These are phyloP conservation scores for Nasonovia ribisnigri DNA, from an alignment of 2,888 invertebrate genomes.

Conservation along the genomic window DNA sequence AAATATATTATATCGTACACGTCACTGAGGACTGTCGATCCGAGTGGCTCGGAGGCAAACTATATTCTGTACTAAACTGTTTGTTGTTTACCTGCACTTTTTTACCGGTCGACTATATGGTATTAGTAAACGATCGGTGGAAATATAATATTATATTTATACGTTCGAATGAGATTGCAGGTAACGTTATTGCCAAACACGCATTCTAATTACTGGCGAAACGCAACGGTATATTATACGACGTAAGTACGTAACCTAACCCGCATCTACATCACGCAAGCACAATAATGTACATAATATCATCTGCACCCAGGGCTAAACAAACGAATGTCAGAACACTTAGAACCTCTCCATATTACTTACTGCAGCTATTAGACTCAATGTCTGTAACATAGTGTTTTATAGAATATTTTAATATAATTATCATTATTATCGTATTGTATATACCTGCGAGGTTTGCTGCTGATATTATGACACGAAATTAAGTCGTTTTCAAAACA, in stretches of 20 bases:
- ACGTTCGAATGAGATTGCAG: neutral
- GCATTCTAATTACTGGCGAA: neutral
- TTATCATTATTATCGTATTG: too few species aligned
- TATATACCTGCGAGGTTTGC: too few species aligned
- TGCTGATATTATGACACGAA: too few species aligned
- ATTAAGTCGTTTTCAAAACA: too few species aligned
- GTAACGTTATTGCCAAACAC: neutral
- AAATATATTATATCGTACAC: neutral
- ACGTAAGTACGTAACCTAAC: neutral
- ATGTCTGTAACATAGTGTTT: neutral
- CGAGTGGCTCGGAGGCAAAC: neutral
- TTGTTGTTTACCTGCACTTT: neutral
- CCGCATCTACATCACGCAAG: neutral
- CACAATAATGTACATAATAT: neutral
- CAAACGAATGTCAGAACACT: neutral
- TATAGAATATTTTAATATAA: neutral
- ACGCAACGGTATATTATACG: neutral
- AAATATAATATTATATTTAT: neutral
- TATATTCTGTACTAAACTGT: neutral
- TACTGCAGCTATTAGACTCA: neutral
- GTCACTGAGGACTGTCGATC: rapidly evolving
- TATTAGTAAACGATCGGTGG: neutral
- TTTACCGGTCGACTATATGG: neutral
- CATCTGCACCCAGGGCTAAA: neutral
- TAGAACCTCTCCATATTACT: neutral